These are phyloP conservation scores for Euwallacea fornicatus DNA, from an alignment of 1,140 invertebrate genomes.

Conservation along the genomic window DNA sequence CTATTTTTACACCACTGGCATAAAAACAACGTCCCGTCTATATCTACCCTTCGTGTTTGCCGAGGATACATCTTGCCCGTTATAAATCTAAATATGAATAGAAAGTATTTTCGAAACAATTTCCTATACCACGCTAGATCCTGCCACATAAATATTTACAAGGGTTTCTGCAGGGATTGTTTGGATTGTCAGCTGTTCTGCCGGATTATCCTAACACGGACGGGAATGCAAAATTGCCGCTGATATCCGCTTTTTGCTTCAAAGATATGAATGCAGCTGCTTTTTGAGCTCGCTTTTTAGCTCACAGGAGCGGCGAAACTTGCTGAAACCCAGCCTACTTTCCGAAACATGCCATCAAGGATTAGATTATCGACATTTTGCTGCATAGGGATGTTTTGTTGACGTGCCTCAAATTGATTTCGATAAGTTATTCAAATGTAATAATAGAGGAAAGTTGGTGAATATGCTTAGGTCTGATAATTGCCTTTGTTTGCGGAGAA, in stretches of 20 bases:
- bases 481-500: too few species aligned
- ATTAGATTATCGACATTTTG: too few species aligned
- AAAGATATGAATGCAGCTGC: too few species aligned
- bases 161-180: conserved; percentile 5
- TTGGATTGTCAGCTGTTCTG: conserved; percentile 5
- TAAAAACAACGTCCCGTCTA: conserved; percentile 14
- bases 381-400: too few species aligned
- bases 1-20: conserved; percentile 8
- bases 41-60: conserved; percentile 22
- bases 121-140: conserved; percentile 16
- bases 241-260: too few species aligned
- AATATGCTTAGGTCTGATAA: too few species aligned
- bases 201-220: conserved; percentile 11
- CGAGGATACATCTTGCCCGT: conserved; percentile 16
- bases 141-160: conserved; percentile 19
- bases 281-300: too few species aligned
- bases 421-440: too few species aligned
- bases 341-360: too few species aligned
- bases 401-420: too few species aligned
- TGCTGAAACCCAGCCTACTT: too few species aligned
- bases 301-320: too few species aligned
- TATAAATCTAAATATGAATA: conserved; percentile 26
- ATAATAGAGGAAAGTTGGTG: background rate
- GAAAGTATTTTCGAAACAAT: conserved; percentile 23
- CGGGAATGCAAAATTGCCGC: background rate